phyloP scores from a whole-genome alignment of 2,888 invertebrate species.

The Laothoe populi region DNA sequence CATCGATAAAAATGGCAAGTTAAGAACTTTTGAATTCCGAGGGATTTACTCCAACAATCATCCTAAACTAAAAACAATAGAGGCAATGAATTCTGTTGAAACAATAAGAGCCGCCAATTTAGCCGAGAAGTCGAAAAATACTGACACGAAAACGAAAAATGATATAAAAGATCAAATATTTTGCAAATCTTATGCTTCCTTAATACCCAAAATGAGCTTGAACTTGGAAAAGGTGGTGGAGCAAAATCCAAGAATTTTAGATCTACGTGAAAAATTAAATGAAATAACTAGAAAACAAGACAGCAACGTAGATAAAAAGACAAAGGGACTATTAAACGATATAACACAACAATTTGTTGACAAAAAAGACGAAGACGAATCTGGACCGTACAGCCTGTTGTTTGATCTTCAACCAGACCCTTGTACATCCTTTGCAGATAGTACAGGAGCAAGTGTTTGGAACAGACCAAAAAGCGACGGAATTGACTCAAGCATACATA shows the following conservation, averaged over 20 bases:
- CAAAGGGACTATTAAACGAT: slow-evolving; percentile 73
- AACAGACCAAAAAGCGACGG: slow-evolving; percentile 52
- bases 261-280: slow-evolving; percentile 76
- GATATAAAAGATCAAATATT: slow-evolving; percentile 64
- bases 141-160: slow-evolving; percentile 58
- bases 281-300: slow-evolving; percentile 77
- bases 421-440: slow-evolving; percentile 62
- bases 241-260: slow-evolving; percentile 76
- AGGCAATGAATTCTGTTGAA: slow-evolving; percentile 54
- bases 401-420: slow-evolving; percentile 79
- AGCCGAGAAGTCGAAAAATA: slow-evolving; percentile 49
- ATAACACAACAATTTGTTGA: slow-evolving; percentile 75
- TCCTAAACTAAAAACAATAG: slow-evolving; percentile 62
- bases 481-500: slow-evolving; percentile 47
- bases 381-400: slow-evolving; percentile 86
- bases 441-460: slow-evolving; percentile 54
- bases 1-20: slow-evolving; percentile 75
- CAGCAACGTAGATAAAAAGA: slow-evolving; percentile 70
- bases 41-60: slow-evolving; percentile 64
- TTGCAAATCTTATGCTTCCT: slow-evolving; percentile 67
- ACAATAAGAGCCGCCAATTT: slow-evolving; percentile 50
- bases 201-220: slow-evolving; percentile 78
- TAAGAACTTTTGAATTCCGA: slow-evolving; percentile 69
- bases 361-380: slow-evolving; percentile 76
- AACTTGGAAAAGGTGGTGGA: slow-evolving; percentile 73